Percentiles rank a stretch among this genome's conserved stretches.
Evolutionary conservation across 2,888 invertebrate genomes (phyloP).

Genomic region (Pristionchus fissidentatus): DNA sequence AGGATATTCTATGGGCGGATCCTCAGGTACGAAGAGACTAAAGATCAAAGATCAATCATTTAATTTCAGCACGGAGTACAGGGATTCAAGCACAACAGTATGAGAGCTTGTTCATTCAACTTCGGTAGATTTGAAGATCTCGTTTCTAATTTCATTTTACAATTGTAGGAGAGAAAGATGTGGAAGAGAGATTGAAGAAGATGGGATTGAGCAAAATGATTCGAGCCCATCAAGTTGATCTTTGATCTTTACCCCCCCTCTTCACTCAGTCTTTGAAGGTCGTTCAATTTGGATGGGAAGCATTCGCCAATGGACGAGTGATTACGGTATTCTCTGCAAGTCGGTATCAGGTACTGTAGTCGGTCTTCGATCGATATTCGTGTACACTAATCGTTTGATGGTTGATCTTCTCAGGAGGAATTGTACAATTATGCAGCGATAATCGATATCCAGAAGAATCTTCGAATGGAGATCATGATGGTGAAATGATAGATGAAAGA

Average conservation of each 20-base stretch:
- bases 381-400: neutral
- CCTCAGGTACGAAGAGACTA: constrained; percentile 47
- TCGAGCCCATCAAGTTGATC: constrained; percentile 50
- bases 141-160: neutral
- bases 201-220: constrained; percentile 46
- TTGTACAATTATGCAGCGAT: constrained; percentile 30
- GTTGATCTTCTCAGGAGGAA: constrained; percentile 34
- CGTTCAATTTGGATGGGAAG: constrained; percentile 22
- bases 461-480: constrained; percentile 7
- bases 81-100: constrained; percentile 51
- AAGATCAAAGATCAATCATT: neutral
- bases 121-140: constrained; percentile 48
- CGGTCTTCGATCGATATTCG: too few relatives aligned
- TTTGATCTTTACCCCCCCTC: too few relatives aligned
- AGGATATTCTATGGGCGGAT: constrained; percentile 58
- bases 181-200: constrained; percentile 48
- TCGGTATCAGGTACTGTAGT: constrained; percentile 41
- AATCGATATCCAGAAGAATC: constrained; percentile 36
- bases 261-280: constrained; percentile 38
- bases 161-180: constrained; percentile 50
- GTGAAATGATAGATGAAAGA: neutral
- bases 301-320: neutral
- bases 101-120: constrained; percentile 51
- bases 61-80: neutral
- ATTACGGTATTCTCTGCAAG: constrained; percentile 29